A percentile compares a stretch with the other conserved stretches of the same genome.
These are phyloP conservation scores for Remorina albescens DNA, from an alignment of 2,797 vertebrate species.

Conservation along the genomic window DNA sequence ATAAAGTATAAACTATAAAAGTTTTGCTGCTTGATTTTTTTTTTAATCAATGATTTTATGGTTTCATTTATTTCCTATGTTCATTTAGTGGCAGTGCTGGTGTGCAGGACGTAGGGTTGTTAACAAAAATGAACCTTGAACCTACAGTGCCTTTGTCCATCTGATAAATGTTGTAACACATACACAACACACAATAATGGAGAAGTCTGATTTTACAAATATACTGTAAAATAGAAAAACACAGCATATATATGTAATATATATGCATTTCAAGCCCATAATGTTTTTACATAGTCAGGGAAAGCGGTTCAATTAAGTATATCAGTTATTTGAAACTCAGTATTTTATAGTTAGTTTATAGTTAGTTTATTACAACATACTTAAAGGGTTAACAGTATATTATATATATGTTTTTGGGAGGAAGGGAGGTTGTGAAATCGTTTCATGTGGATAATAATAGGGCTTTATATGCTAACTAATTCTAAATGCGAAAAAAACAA, in stretches of 20 bases:
- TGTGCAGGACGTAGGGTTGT: background rate
- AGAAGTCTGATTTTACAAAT: background rate
- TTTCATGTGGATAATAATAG: too few relatives aligned
- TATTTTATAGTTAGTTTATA: background rate
- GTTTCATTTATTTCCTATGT: background rate
- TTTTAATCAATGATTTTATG: background rate
- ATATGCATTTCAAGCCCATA: background rate
- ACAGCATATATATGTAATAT: too few relatives aligned
- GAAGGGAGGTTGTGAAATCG: too few relatives aligned
- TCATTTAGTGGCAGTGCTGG: background rate
- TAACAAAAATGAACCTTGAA: conserved; percentile 13
- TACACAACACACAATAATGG: background rate
- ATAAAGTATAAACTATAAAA: too few relatives aligned
- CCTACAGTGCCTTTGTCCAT: background rate
- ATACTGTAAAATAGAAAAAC: background rate
- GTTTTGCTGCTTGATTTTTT: background rate
- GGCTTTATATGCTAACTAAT: background rate
- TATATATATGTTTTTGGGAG: background rate
- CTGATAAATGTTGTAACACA: conserved; percentile 5
- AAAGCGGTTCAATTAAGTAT: background rate
- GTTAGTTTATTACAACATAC: background rate
- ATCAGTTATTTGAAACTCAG: background rate
- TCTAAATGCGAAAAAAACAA: background rate
- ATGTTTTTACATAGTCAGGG: background rate
- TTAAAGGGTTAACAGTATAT: background rate